Evolutionary conservation across 2,113 vertebrate genomes (phyloP).

Genomic region (Salminus brasiliensis): DNA sequence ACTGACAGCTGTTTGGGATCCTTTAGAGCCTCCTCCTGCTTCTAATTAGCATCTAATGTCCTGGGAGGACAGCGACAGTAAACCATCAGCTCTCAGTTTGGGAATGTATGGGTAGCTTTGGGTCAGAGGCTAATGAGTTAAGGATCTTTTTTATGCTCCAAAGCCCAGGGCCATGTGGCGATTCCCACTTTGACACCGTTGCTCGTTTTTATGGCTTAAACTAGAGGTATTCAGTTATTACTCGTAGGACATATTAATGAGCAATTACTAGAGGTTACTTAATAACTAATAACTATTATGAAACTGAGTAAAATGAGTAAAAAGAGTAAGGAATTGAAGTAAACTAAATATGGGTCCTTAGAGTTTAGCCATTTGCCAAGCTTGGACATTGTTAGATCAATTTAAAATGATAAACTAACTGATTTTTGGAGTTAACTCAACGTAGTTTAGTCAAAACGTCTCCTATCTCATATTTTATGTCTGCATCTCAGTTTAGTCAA

Average conservation of each 20-base stretch:
- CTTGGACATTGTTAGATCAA: too few relatives aligned
- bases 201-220: too few relatives aligned
- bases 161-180: background rate
- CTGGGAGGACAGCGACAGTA: conserved; percentile 51
- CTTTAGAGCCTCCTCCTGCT: conserved; percentile 64
- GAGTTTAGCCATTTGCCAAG: too few relatives aligned
- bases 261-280: background rate
- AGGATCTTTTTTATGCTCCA: background rate
- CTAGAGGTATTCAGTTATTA: too few relatives aligned
- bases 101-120: conserved; percentile 30
- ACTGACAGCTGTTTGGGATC: conserved; percentile 67
- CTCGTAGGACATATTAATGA: background rate
- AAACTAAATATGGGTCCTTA: too few relatives aligned
- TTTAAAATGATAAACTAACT: too few relatives aligned
- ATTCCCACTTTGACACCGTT: background rate
- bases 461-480: too few relatives aligned
- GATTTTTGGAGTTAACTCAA: too few relatives aligned
- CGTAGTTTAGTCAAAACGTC: too few relatives aligned
- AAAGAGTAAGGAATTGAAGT: too few relatives aligned
- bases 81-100: conserved; percentile 2
- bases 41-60: conserved; percentile 68
- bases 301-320: background rate
- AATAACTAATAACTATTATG: background rate
- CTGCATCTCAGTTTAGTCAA: too few relatives aligned
- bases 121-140: too few relatives aligned